Evolutionary conservation across 2,888 invertebrate species (phyloP).

Genomic region (Eucera pruinosa): DNA sequence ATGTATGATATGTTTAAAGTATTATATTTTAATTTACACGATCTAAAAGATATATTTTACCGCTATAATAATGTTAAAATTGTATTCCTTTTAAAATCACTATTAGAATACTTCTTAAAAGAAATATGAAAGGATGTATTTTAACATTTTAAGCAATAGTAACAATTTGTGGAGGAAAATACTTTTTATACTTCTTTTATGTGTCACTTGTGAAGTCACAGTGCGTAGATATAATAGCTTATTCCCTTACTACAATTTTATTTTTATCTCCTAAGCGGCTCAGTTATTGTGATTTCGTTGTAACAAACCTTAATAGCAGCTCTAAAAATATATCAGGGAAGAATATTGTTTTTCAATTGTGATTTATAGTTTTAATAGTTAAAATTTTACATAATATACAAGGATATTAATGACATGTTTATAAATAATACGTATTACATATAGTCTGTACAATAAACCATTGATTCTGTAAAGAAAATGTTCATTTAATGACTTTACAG

Average conservation of each 20-base stretch:
- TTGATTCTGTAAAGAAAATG: constrained; percentile 7
- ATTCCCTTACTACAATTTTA: constrained; percentile 13
- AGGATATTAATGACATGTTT: constrained; percentile 7
- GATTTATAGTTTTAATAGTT: constrained; percentile 10
- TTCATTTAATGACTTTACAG: constrained; percentile 1
- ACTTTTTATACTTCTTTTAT: constrained; percentile 34
- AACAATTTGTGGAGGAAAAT: no score
- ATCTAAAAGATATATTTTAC: constrained; percentile 18
- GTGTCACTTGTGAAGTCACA: constrained; percentile 24
- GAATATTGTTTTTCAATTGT: neutral
- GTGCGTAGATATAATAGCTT: constrained; percentile 13
- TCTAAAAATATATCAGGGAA: neutral
- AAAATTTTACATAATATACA: constrained; percentile 9
- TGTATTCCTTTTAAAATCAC: neutral
- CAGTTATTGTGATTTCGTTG: neutral
- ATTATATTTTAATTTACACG: constrained; percentile 13
- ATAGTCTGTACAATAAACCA: constrained; percentile 55
- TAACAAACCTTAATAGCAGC: neutral
- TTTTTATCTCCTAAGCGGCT: constrained; percentile 34
- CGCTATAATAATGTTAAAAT: constrained; percentile 8
- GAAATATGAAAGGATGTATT: no score
- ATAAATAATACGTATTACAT: constrained; percentile 23
- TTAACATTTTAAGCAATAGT: neutral
- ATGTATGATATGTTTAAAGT: constrained; percentile 13
- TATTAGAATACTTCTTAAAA: no score